These are phyloP conservation scores for Pediacus dermestoides DNA, from an alignment of 2,888 invertebrate species.

Conservation along the genomic window DNA sequence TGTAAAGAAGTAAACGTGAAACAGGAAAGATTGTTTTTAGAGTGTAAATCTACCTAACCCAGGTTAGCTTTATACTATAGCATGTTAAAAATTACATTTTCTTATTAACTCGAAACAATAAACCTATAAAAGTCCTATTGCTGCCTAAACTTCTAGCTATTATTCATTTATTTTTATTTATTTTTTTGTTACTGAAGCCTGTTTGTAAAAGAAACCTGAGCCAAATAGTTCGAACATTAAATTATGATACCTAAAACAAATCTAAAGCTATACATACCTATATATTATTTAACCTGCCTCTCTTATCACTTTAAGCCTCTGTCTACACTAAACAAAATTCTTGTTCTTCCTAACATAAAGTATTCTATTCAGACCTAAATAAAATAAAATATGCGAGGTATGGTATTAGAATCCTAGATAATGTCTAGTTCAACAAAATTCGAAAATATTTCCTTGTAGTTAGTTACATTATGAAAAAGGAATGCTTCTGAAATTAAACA, in stretches of 20 bases:
- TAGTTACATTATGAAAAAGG: no score
- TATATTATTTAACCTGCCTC: slow-evolving; percentile 24
- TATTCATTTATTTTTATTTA: slow-evolving; percentile 12
- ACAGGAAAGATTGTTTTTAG: slow-evolving; percentile 1
- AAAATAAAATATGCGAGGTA: no score
- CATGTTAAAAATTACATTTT: not conserved
- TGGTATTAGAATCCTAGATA: no score
- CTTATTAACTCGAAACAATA: not conserved
- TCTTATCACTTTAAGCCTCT: slow-evolving; percentile 1
- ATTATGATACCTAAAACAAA: not conserved
- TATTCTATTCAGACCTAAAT: slow-evolving; percentile 27
- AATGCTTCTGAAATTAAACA: no score
- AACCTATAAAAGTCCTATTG: slow-evolving; percentile 5
- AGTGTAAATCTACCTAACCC: slow-evolving; percentile 38
- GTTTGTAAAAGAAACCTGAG: slow-evolving; percentile 40
- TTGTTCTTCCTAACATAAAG: slow-evolving; percentile 16
- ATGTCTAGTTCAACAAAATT: no score
- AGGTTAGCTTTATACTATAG: slow-evolving; percentile 35
- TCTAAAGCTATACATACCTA: slow-evolving; percentile 37
- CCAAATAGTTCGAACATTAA: slow-evolving; percentile 34
- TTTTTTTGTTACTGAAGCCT: not conserved
- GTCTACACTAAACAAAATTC: slow-evolving; percentile 9
- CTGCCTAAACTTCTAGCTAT: slow-evolving; percentile 10
- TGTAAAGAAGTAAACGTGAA: not conserved
- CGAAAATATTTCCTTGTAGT: no score